Base-by-base conservation (phyloP, 53 echinoderm and acorn worm species). In the Temnopleurus reevesii region DNA sequence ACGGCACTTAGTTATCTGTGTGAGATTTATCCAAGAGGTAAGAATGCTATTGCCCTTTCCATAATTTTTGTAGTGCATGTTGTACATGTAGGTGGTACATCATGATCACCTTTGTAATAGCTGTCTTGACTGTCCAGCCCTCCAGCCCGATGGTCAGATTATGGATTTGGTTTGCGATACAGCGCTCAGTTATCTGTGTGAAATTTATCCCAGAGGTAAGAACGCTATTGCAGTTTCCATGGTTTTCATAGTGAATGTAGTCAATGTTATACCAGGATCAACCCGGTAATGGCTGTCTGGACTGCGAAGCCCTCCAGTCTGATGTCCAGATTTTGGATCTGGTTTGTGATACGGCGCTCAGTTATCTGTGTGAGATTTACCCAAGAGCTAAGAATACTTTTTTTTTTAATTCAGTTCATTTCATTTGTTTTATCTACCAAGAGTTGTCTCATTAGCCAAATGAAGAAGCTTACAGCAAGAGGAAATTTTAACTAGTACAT, bases 371-470 rank as follows among this genome's bases (percentile, higher is more conserved):
- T 79, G 94, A 93, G 46, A 51, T 79, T 0, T 51, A 77, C 4
- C 91, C 94, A 13, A 93, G 92, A 64, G 79, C 91, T 93, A 54
- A 55, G n/a, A n/a, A n/a, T n/a, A n/a, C n/a, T n/a, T n/a, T n/a
- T n/a, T n/a, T n/a, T n/a, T n/a, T n/a, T n/a, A n/a, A n/a, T n/a
- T n/a, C n/a, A n/a, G n/a, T n/a, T n/a, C n/a, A n/a, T n/a, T n/a
- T n/a, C n/a, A n/a, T n/a, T n/a, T n/a, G n/a, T n/a, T n/a, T n/a
- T n/a, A n/a, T n/a, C n/a, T n/a, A n/a, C n/a, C n/a, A n/a, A n/a
- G n/a, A n/a, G n/a, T n/a, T n/a, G n/a, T n/a, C n/a, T n/a, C n/a
- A n/a, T n/a, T n/a, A n/a, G n/a, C n/a, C n/a, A n/a, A n/a, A n/a
- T n/a, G n/a, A n/a, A n/a, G n/a, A n/a, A n/a, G n/a, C n/a, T n/a